These are phyloP conservation scores for Platichthys stellatus DNA, from an alignment of 2,113 vertebrate genomes.

Conservation along the genomic window DNA sequence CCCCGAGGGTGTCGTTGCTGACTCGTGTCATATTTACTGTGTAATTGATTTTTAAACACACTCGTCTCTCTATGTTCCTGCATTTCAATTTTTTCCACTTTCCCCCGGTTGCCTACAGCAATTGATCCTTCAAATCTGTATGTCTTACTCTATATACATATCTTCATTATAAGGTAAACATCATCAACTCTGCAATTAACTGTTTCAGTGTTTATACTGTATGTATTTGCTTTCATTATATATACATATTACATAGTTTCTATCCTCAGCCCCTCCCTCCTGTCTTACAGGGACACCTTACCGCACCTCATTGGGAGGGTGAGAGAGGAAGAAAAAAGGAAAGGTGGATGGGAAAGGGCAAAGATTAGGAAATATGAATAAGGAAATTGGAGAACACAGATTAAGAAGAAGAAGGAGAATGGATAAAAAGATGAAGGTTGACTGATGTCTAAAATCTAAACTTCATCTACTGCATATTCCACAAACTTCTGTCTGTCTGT, in stretches of 20 bases:
- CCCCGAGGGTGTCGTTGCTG: constrained; percentile 75
- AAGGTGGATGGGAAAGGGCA: constrained; percentile 18
- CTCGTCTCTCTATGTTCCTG: constrained; percentile 66
- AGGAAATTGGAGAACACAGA: constrained; percentile 43
- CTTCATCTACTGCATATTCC: no score
- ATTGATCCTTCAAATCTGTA: constrained; percentile 63
- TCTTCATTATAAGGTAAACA: constrained; percentile 57
- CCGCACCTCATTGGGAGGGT: background rate
- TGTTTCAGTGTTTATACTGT: constrained; percentile 1
- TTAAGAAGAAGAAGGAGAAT: background rate
- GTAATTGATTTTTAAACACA: constrained; percentile 85
- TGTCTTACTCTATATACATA: constrained; percentile 45
- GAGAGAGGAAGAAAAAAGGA: background rate
- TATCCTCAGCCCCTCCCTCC: constrained; percentile 12
- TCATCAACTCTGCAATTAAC: constrained; percentile 29
- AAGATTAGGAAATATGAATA: no score
- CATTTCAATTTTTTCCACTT: constrained; percentile 46
- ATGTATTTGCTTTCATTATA: constrained; percentile 9
- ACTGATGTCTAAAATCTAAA: background rate
- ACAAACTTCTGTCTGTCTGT: no score
- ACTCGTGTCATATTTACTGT: constrained; percentile 84
- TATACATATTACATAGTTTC: background rate
- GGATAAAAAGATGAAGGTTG: background rate
- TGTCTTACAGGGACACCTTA: background rate
- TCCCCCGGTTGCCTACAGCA: constrained; percentile 48